These are phyloP conservation scores for Caenorhabditis drosophilae DNA, from an alignment of 2,888 invertebrate species.

Conservation along the genomic window DNA sequence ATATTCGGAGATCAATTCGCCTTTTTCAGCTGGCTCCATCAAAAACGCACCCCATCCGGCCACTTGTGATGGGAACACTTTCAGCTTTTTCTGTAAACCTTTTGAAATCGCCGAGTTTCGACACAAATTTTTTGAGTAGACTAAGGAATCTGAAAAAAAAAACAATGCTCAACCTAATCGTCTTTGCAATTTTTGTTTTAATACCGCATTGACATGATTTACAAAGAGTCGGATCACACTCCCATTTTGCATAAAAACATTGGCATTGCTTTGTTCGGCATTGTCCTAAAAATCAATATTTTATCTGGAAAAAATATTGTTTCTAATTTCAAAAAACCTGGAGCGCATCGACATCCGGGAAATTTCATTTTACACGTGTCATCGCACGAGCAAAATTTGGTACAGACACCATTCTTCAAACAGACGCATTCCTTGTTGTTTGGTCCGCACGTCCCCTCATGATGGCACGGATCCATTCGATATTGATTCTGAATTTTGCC, in stretches of 20 bases:
- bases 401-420: slow-evolving; percentile 93
- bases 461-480: slow-evolving; percentile 89
- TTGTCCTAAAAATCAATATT: too few relatives aligned
- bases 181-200: too few relatives aligned
- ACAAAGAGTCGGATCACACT: slow-evolving; percentile 98
- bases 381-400: slow-evolving; percentile 96
- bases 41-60: slow-evolving; percentile 99
- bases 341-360: slow-evolving; percentile 96
- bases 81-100: slow-evolving; percentile 86
- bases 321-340: too few relatives aligned
- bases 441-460: slow-evolving; percentile 81
- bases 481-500: slow-evolving; percentile 74
- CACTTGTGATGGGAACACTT: slow-evolving; percentile 92
- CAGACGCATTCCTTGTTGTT: slow-evolving; percentile 90
- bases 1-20: slow-evolving; percentile 99
- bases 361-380: slow-evolving; percentile 92
- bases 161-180: too few relatives aligned
- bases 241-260: slow-evolving; percentile 91
- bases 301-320: too few relatives aligned
- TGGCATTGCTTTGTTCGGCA: slow-evolving; percentile 99
- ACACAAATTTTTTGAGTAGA: slow-evolving; percentile 3
- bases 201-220: slow-evolving; percentile 92
- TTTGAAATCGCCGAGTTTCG: slow-evolving; percentile 85
- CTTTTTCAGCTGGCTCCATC: slow-evolving; percentile 86
- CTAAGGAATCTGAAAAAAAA: too few relatives aligned